A percentile compares a stretch with the other conserved stretches of the same genome.
Evolutionary conservation across 1,140 invertebrate genomes (phyloP).

Genomic region (Pectinophora gossypiella): DNA sequence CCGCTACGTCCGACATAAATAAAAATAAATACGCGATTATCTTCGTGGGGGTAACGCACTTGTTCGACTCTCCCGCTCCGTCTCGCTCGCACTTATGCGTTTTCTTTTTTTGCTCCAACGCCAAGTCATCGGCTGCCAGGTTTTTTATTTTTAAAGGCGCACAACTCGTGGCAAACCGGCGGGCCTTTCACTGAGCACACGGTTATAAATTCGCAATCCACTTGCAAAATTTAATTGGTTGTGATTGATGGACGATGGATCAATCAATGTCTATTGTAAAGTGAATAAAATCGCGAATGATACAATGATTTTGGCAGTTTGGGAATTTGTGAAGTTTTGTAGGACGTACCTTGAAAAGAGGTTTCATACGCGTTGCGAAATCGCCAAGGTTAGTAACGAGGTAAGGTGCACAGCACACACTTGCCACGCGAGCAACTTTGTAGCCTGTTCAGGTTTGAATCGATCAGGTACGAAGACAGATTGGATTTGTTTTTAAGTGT

Average conservation of each 20-base stretch:
- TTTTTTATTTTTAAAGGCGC: constrained; percentile 62
- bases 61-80: constrained; percentile 47
- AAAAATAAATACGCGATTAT: constrained; percentile 56
- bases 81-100: constrained; percentile 47
- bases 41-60: constrained; percentile 72
- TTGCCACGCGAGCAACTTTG: neutral
- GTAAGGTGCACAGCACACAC: neutral
- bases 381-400: neutral
- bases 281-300: neutral
- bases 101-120: constrained; percentile 48
- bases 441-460: neutral
- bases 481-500: neutral
- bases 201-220: constrained; percentile 12
- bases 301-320: neutral
- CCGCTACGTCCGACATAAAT: constrained; percentile 43
- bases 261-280: constrained; percentile 1
- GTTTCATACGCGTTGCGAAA: neutral
- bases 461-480: neutral
- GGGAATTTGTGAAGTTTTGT: neutral
- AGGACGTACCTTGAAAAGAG: no score
- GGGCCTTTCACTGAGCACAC: constrained; percentile 49
- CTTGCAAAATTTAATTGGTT: constrained; percentile 20
- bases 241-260: neutral
- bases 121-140: constrained; percentile 63
- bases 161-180: constrained; percentile 41